phyloP scores from a whole-genome alignment of 2,113 vertebrate species.

The Atrichornis clamosus region DNA sequence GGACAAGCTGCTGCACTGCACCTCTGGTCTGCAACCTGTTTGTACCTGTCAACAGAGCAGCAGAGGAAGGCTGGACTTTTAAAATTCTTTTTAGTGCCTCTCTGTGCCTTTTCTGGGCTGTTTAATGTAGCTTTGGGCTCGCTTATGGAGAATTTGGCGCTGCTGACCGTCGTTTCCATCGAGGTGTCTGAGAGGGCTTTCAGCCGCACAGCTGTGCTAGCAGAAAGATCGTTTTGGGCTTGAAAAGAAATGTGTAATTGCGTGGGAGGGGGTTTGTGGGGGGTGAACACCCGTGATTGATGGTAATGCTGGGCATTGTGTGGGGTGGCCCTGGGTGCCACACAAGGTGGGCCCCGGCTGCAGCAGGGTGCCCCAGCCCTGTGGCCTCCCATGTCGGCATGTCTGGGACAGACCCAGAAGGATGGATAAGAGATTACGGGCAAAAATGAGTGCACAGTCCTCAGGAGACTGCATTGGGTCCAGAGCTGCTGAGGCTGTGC shows the following conservation, averaged over 20 bases:
- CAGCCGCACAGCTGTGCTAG: background rate
- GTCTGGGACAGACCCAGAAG: background rate
- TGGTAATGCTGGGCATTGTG: background rate
- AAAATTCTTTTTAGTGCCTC: background rate
- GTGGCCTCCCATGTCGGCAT: fast-evolving
- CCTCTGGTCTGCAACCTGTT: background rate
- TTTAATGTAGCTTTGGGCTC: background rate
- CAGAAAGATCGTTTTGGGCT: background rate
- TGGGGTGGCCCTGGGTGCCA: background rate
- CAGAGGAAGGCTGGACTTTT: background rate
- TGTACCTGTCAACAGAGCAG: background rate
- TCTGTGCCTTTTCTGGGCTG: background rate
- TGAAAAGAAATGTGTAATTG: background rate
- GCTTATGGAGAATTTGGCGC: background rate
- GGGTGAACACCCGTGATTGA: fast-evolving
- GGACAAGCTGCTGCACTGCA: background rate
- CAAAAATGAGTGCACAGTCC: background rate
- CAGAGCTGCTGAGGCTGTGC: background rate
- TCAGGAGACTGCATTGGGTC: background rate
- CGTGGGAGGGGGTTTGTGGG: fast-evolving
- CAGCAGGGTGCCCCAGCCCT: background rate
- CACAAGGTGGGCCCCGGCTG: background rate
- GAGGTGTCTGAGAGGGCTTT: background rate
- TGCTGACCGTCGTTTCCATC: fast-evolving
- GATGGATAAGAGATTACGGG: background rate